Conservation (phyloP, 2,113 vertebrate genomes). For the Calidris pygmaea region DNA sequence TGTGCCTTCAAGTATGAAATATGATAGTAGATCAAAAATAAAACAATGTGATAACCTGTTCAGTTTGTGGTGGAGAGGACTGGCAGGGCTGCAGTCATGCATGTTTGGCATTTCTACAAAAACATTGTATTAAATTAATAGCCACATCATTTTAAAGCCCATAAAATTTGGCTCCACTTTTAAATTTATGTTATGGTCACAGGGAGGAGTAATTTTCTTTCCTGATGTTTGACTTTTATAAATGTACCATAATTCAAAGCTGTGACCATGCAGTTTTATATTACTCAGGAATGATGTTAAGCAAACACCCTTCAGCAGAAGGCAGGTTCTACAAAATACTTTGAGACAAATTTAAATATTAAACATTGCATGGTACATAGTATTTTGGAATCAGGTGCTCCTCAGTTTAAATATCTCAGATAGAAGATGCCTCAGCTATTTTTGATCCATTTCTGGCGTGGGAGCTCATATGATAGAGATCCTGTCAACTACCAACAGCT, state of each 20-base stretch:
- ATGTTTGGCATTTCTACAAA: not conserved
- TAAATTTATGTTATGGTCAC: not conserved
- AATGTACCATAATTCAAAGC: not conserved
- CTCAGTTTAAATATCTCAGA: not conserved
- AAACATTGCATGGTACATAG: not conserved
- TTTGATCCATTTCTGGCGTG: not conserved
- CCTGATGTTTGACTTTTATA: constrained; percentile 18
- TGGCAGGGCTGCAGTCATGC: not conserved
- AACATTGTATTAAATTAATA: not conserved
- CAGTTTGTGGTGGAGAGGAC: not conserved
- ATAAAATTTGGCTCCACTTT: not conserved
- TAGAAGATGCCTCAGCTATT: not conserved
- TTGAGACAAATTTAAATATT: not conserved
- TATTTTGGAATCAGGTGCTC: not conserved
- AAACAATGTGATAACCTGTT: not conserved
- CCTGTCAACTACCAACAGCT: not conserved
- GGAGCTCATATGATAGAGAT: not conserved
- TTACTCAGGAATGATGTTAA: not conserved
- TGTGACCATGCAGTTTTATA: not conserved
- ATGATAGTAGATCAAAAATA: not conserved
- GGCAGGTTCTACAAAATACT: not conserved
- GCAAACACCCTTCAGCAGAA: not conserved
- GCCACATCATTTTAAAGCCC: not conserved
- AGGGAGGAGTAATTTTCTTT: constrained; percentile 16
- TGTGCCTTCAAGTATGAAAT: not conserved